Evolutionary conservation across 2,888 invertebrate species (phyloP).

Genomic region (Drosophila macrospina): DNA sequence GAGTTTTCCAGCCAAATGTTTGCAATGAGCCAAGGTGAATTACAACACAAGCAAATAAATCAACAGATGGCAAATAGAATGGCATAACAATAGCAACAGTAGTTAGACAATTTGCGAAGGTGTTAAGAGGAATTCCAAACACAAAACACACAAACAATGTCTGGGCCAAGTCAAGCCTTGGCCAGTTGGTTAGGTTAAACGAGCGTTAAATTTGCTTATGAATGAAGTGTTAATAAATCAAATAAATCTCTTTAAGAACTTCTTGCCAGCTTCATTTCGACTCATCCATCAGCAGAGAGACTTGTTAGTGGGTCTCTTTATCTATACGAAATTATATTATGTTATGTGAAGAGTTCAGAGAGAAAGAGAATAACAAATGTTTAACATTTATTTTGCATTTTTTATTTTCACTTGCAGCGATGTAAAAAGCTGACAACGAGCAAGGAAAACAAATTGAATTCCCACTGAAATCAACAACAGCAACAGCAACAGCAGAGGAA

Average conservation of each 20-base stretch:
- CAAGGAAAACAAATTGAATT: conserved; percentile 26
- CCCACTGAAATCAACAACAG: conserved; percentile 14
- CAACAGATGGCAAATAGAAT: conserved; percentile 59
- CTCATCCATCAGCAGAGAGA: conserved; percentile 59
- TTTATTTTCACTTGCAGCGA: conserved; percentile 45
- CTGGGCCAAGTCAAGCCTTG: conserved; percentile 27
- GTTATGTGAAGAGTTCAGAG: not conserved
- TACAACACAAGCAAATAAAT: conserved; percentile 37
- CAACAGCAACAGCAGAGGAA: conserved; percentile 3
- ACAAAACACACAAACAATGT: conserved; percentile 1
- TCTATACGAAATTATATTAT: conserved; percentile 43
- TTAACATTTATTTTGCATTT: conserved; percentile 30
- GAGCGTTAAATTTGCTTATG: conserved; percentile 62
- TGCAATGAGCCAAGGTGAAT: conserved; percentile 48
- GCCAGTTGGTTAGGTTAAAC: conserved; percentile 41
- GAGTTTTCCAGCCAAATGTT: conserved; percentile 21
- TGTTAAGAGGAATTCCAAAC: conserved; percentile 61
- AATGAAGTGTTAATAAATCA: conserved; percentile 72
- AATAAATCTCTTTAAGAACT: conserved; percentile 63
- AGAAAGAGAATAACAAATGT: conserved; percentile 40
- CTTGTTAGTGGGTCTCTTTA: conserved; percentile 48
- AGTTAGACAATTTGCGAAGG: conserved; percentile 53
- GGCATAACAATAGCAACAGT: conserved; percentile 46
- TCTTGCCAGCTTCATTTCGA: conserved; percentile 49
- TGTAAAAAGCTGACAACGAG: conserved; percentile 53